A percentile compares a stretch with the other conserved stretches of the same genome.
phyloP scores from a whole-genome alignment of 2,888 invertebrate genomes.

The Reticulitermes lucifugus region DNA sequence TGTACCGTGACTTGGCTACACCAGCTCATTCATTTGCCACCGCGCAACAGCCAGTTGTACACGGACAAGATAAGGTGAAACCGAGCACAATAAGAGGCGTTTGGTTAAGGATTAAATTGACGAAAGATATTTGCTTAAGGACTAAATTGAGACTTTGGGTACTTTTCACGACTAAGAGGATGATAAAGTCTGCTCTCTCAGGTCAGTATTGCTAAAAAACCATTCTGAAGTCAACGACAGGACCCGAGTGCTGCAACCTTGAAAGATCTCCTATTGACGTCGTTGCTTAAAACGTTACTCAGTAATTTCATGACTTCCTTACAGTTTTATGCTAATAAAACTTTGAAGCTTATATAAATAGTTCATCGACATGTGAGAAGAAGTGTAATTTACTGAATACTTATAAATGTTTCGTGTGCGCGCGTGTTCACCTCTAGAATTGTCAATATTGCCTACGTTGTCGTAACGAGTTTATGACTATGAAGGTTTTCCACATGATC shows the following conservation, averaged over 20 bases:
- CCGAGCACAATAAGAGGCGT: neutral
- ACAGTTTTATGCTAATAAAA: neutral
- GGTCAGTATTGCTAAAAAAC: neutral
- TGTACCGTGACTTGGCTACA: conserved; percentile 21
- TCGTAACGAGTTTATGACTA: neutral
- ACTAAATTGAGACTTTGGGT: neutral
- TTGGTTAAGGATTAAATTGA: neutral
- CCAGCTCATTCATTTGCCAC: conserved; percentile 17
- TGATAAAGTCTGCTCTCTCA: neutral
- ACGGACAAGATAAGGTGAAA: neutral
- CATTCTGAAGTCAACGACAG: neutral
- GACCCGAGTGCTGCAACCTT: neutral
- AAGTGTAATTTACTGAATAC: neutral
- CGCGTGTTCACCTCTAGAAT: neutral
- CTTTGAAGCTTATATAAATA: neutral
- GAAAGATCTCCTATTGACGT: neutral
- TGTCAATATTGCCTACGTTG: neutral
- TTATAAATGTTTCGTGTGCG: neutral
- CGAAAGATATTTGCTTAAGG: neutral
- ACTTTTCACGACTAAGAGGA: neutral
- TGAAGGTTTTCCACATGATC: conserved; percentile 37
- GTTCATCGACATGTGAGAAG: neutral
- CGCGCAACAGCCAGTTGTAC: neutral
- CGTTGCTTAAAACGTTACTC: neutral
- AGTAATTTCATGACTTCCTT: neutral